A percentile compares a stretch with the other conserved stretches of the same genome.
Evolutionary conservation across 2,113 vertebrate genomes (phyloP).

Genomic region (Dissostichus mawsoni): DNA sequence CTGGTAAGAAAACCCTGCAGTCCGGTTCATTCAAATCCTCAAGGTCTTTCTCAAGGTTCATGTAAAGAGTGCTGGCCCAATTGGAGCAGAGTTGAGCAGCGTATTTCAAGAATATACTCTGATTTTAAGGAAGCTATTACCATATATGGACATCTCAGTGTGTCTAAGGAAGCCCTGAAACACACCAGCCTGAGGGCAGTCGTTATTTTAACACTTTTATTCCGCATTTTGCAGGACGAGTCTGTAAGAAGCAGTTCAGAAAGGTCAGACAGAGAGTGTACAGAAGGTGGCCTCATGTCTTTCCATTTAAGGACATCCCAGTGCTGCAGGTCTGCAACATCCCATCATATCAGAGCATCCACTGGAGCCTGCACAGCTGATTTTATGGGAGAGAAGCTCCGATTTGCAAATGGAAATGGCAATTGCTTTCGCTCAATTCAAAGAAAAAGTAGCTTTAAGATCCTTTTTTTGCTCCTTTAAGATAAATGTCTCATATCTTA

Average conservation of each 20-base stretch:
- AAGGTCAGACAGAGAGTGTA: background rate
- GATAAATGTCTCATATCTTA: no score
- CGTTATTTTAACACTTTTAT: background rate
- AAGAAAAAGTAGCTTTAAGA: no score
- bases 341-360: slow-evolving; percentile 7
- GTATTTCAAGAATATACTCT: background rate
- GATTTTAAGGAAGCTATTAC: background rate
- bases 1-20: no score
- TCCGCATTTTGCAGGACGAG: background rate
- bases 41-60: slow-evolving; percentile 14
- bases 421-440: no score
- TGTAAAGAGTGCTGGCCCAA: background rate
- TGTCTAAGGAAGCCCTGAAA: background rate
- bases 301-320: slow-evolving; percentile 56
- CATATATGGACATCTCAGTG: slow-evolving; percentile 55
- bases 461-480: no score
- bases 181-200: background rate
- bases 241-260: background rate
- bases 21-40: slow-evolving; percentile 2
- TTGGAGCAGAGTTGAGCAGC: background rate
- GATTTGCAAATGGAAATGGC: background rate
- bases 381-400: background rate
- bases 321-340: background rate
- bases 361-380: background rate
- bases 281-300: slow-evolving; percentile 1